Conservation (phyloP, 2,888 invertebrate species). For the Stenoptilia bipunctidactyla region DNA sequence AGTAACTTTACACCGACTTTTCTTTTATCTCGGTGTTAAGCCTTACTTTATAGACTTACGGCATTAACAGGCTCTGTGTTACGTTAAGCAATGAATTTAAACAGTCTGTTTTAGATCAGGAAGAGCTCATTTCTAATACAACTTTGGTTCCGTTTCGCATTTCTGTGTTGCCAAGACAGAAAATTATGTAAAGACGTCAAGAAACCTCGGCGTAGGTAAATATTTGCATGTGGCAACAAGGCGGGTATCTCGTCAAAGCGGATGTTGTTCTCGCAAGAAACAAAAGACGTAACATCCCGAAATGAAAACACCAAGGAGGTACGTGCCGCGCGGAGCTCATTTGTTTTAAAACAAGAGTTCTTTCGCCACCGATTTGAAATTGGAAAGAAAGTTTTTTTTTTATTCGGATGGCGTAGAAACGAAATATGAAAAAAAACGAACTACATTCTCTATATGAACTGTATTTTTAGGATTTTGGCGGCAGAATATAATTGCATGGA, state of each 20-base stretch:
- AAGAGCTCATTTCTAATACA: background rate
- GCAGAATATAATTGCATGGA: background rate
- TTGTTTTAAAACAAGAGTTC: background rate
- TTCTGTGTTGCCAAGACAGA: slow-evolving; percentile 25
- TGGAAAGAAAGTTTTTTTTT: too few species aligned
- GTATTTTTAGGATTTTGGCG: background rate
- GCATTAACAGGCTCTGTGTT: background rate
- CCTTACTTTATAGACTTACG: background rate
- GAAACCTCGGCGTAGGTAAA: slow-evolving; percentile 41
- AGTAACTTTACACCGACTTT: background rate
- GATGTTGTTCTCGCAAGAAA: slow-evolving; percentile 35
- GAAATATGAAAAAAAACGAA: too few species aligned
- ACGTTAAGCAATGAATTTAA: background rate
- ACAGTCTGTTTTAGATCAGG: background rate
- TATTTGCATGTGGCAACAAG: slow-evolving; percentile 45
- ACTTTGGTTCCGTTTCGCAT: too few species aligned
- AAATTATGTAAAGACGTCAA: slow-evolving; percentile 37
- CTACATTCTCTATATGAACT: too few species aligned
- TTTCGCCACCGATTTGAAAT: too few species aligned
- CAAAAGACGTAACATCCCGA: slow-evolving; percentile 48
- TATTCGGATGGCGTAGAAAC: background rate
- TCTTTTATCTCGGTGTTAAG: slow-evolving; percentile 1
- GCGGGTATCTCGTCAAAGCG: slow-evolving; percentile 42
- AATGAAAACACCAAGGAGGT: slow-evolving; percentile 25
- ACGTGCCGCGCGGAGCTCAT: slow-evolving; percentile 22